Base-by-base conservation (phyloP, 2,113 vertebrate species). In the Odobenus rosmarus region DNA sequence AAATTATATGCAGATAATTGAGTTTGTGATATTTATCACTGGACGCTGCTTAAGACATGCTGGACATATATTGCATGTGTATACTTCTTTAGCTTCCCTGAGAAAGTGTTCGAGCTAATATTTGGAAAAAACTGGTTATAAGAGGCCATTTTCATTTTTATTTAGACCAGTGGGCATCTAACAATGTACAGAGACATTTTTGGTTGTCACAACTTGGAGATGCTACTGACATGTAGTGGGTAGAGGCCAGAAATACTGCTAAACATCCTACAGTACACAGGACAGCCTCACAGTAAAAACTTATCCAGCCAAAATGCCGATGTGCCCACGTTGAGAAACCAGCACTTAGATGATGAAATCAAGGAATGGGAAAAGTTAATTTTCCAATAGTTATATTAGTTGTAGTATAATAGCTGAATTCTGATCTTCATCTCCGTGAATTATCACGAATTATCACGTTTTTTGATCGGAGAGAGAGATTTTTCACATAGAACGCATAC, bases 1-100 rank as follows among this genome's bases (percentile, higher is more conserved):
- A 74, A 90, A 61, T 76, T 81, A 15, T 39, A 79, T n/a, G 39
- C 13, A 90, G n/a, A 82, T 87, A 90, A 90, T 72, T 90, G 93
- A 71, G 11, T 55, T 61, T 69, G 64, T 83, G 13, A 42, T 86
- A 31, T 94, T 85, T 87, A 67, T 79, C 49, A 23, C 1, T 84
- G 55, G 49, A 84, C 81, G 85, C 71, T 72, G 80, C 55, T 84
- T 57, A 90, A 88, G 53, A 87, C 57, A 9, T 36, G n/a, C 18
- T 61, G 81, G 55, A 74, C 39, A 14, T 83, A 23, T 3, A 61
- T 2, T 33, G 1, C 6, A 84, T 23, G 13, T 24, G 21, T 80
- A 26, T 88, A 42, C 23, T n/a, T 67, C 74, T 74, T 6, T 55
- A 15, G 23, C 16, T 71, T 2, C 77, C 13, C 36, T 67, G 46